Evolutionary conservation across 1,140 invertebrate genomes (phyloP), one percentile per base, ranked within the genome.

Genomic region (Musca vetustissima): DNA sequence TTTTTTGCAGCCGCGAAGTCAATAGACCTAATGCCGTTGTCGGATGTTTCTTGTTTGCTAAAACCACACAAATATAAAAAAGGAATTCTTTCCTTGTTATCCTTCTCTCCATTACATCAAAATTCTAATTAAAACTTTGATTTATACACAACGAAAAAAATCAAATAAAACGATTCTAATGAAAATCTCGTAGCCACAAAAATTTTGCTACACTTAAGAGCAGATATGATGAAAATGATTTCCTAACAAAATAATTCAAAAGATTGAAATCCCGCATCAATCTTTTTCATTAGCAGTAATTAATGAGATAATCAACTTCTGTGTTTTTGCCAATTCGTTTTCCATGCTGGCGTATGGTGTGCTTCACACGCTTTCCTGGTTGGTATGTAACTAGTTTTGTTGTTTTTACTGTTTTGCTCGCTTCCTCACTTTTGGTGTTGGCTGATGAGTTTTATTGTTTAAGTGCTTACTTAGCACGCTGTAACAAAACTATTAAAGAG

Each of bases 201-300:
- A 57, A 57, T 25, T n/a, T 25, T 57, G 53, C 22, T 22, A 14
- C 53, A 57, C 53, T 57, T 57, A 25, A 57, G 28, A 7, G 22
- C 6, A 13, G 36, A 43, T 43, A 43, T 43, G 36, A 13, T 43
- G 36, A 43, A 11, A 43, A 43, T 9, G 36, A 43, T 43, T 43
- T 43, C 36, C 36, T 43, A 43, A 43, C 36, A 43, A 4, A 43
- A 57, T 24, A 57, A 25, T 57, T 57, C 22, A 11, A 28, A 57
- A 57, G 36, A 43, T 43, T 43, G 36, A 43, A 43, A 43, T 25
- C 25, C 53, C 53, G 53, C 53, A 57, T 57, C 53, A 57, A 57
- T 57, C 53, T 57, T 22, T 57, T 57, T 57, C 53, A 57, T 57
- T 57, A 57, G 53, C 25, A 24, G 53, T 57, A 57, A 57, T 57